Evolutionary conservation across 2,888 invertebrate species (phyloP).

Genomic region (Euzetes globulus): DNA sequence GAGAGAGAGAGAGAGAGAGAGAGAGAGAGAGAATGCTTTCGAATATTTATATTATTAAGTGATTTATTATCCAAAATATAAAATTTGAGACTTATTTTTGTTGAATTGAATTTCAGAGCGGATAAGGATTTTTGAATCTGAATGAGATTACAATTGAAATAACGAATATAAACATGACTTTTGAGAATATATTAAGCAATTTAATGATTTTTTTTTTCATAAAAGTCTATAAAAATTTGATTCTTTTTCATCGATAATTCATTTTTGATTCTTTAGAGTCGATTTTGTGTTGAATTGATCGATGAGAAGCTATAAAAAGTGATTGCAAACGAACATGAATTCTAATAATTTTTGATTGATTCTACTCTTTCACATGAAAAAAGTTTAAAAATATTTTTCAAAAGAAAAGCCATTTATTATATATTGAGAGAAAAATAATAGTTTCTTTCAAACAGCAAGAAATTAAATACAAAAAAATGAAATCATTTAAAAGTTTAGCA

Average conservation of each 20-base stretch:
- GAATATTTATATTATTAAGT: background rate
- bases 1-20: background rate
- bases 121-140: background rate
- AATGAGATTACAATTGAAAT: background rate
- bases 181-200: background rate
- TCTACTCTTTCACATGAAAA: background rate
- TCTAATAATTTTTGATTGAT: slow-evolving; percentile 19
- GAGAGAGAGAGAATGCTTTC: background rate
- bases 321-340: background rate
- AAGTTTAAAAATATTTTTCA: background rate
- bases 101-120: background rate
- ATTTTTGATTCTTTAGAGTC: slow-evolving; percentile 10
- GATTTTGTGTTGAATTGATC: background rate
- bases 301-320: slow-evolving; percentile 12
- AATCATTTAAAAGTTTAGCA: background rate
- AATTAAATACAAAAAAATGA: background rate
- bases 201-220: background rate
- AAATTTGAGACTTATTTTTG: background rate
- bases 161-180: background rate
- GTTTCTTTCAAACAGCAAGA: background rate
- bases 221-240: background rate
- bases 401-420: background rate
- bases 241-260: slow-evolving; percentile 4
- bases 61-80: slow-evolving; percentile 15
- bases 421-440: background rate